Evolutionary conservation across 2,888 invertebrate species (phyloP).

Genomic region (Noctuana brunneofusca): DNA sequence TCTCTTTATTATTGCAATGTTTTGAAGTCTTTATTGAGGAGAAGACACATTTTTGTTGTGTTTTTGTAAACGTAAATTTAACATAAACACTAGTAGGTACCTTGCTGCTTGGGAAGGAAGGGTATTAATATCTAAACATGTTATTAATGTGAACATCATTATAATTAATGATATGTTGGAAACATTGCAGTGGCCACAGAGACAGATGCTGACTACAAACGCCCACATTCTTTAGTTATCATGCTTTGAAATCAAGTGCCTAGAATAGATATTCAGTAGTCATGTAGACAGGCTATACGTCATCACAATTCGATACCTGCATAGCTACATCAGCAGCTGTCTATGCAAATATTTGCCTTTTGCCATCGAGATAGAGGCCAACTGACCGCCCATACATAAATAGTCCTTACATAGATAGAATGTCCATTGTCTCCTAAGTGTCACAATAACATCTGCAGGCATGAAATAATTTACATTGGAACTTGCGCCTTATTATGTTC

Average conservation of each 20-base stretch:
- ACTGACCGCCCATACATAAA: conserved; percentile 27
- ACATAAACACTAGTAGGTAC: neutral
- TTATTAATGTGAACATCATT: conserved; percentile 16
- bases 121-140: conserved; percentile 11
- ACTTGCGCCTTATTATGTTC: conserved; percentile 45
- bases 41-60: no score
- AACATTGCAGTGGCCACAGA: conserved; percentile 11
- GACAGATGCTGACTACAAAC: conserved; percentile 6
- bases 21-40: no score
- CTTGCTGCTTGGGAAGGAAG: conserved; percentile 1
- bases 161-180: conserved; percentile 11
- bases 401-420: conserved; percentile 50
- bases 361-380: conserved; percentile 25
- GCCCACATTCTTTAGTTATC: conserved; percentile 14
- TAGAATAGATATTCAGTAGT: conserved; percentile 33
- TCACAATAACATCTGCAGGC: conserved; percentile 42
- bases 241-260: conserved; percentile 42
- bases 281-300: conserved; percentile 16
- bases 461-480: conserved; percentile 42
- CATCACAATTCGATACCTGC: conserved; percentile 36
- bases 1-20: no score
- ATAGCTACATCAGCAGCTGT: conserved; percentile 13
- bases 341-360: conserved; percentile 35
- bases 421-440: conserved; percentile 66
- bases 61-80: no score